These are phyloP conservation scores for Grammomys dolichurus DNA, from an alignment of 2,113 vertebrate species.

Conservation along the genomic window DNA sequence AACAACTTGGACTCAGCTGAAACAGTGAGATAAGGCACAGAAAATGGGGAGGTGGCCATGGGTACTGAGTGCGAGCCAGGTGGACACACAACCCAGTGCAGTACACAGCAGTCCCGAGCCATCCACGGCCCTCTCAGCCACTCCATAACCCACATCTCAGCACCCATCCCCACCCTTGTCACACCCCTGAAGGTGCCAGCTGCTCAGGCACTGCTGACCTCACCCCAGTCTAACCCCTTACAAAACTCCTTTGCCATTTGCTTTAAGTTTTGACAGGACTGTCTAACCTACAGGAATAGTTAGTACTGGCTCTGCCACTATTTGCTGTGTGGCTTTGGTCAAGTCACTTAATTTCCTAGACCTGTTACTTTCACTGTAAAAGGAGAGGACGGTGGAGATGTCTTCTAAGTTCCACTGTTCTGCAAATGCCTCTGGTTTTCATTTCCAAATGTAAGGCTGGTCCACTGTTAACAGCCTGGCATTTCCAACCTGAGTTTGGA, in stretches of 20 bases:
- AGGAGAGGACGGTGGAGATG: constrained; percentile 14
- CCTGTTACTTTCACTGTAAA: constrained; percentile 63
- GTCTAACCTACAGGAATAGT: constrained; percentile 30
- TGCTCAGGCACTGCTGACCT: constrained; percentile 53
- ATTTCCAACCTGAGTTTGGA: constrained; percentile 49
- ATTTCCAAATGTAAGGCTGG: constrained; percentile 25
- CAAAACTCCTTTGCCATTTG: constrained; percentile 1
- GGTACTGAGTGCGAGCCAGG: constrained; percentile 71
- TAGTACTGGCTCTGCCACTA: constrained; percentile 43
- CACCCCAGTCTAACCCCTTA: constrained; percentile 39
- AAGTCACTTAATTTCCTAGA: constrained; percentile 65
- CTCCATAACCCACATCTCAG: constrained; percentile 68
- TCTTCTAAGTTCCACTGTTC: constrained; percentile 50
- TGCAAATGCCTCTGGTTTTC: constrained; percentile 61
- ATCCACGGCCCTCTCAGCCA: constrained; percentile 63
- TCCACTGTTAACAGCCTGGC: constrained; percentile 43
- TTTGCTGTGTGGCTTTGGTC: constrained; percentile 65
- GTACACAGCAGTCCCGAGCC: constrained; percentile 67
- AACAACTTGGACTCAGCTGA: constrained; percentile 85
- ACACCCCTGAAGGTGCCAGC: constrained; percentile 59
- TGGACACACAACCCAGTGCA: constrained; percentile 62
- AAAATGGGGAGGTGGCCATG: constrained; percentile 80
- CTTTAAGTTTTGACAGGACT: constrained; percentile 41
- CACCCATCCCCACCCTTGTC: constrained; percentile 62
- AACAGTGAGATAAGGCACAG: constrained; percentile 86